Percentiles rank a stretch among this genome's conserved stretches.
Conservation (phyloP, 2,888 invertebrate genomes). For the Stenurella melanura region DNA sequence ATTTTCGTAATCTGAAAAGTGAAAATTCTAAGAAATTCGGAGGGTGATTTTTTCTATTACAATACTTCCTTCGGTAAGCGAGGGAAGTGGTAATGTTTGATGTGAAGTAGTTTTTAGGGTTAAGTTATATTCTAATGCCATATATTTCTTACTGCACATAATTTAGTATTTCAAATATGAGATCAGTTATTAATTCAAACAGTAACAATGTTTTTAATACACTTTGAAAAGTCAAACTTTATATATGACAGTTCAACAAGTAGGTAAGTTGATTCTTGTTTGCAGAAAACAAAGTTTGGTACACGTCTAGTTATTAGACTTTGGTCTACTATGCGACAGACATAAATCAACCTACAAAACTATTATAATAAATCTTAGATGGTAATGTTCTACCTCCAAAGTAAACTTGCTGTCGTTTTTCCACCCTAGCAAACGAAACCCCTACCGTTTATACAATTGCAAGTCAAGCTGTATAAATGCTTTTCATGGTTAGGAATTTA, state of each 20-base stretch:
- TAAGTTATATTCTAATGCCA: too few species aligned
- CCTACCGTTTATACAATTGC: constrained; percentile 41
- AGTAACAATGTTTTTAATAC: not conserved
- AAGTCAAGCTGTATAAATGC: constrained; percentile 45
- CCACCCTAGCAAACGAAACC: constrained; percentile 20
- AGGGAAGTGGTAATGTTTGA: too few species aligned
- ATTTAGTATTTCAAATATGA: too few species aligned
- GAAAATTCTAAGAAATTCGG: too few species aligned
- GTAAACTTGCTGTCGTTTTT: constrained; percentile 42
- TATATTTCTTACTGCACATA: too few species aligned
- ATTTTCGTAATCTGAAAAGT: too few species aligned
- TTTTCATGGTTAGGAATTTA: constrained; percentile 51
- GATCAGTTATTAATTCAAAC: too few species aligned
- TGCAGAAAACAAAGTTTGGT: constrained; percentile 1
- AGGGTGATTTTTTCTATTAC: too few species aligned
- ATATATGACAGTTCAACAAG: not conserved
- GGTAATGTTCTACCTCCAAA: constrained; percentile 40
- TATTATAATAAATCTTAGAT: constrained; percentile 44
- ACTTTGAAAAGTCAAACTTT: not conserved
- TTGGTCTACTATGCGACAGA: not conserved
- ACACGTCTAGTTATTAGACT: not conserved
- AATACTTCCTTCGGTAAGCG: too few species aligned
- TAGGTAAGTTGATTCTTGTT: not conserved
- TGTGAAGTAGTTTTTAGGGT: too few species aligned
- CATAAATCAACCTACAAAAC: constrained; percentile 44